Evolutionary conservation across 1,140 invertebrate genomes (phyloP), one percentile per base, ranked within the genome.

Genomic region (Orius insidiosus): DNA sequence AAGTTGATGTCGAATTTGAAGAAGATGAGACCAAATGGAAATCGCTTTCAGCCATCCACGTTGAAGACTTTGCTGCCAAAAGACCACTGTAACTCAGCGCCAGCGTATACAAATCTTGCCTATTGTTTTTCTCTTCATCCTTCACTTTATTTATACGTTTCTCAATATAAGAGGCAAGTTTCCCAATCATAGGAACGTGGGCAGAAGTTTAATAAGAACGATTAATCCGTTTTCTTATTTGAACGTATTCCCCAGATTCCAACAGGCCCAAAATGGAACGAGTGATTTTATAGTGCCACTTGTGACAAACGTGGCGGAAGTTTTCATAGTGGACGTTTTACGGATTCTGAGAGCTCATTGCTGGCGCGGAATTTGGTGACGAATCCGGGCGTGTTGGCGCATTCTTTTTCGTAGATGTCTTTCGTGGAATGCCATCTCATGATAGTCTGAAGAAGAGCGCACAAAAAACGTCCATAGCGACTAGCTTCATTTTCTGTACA

Each of bases 261-360:
- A 98, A 41, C 9, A 48, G 16, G 18, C 16, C 40, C 14, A 52
- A 31, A 18, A 52, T 33, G 5, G 75, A 74, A 66, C 94, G 95
- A 0, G 92, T 93, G 35, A 97, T 87, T 68, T 96, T 93, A 63
- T 93, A 97, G 64, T 98, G 93, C 94, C 94, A 98, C 58, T 98
- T 98, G 61, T 97, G 90, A 61, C 90, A 95, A 2, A 98, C 89
- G 57, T 97, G 93, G 41, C 93, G 72, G 63, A 92, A 98, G 61
- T 97, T 97, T 68, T 98, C 92, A 65, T 87, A 98, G 55, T 92
- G 89, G 30, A 97, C 85, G 64, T 93, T 85, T 60, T 57, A 85
- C 69, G 50, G 84, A 80, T 60, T 92, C 85, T 0, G 76, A 78
- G 59, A 81, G 78, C 61, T 82, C 74, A 63, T 89, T 86, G 55